Base-by-base conservation (phyloP, 2,888 invertebrate species). In the Andrena marginata region DNA sequence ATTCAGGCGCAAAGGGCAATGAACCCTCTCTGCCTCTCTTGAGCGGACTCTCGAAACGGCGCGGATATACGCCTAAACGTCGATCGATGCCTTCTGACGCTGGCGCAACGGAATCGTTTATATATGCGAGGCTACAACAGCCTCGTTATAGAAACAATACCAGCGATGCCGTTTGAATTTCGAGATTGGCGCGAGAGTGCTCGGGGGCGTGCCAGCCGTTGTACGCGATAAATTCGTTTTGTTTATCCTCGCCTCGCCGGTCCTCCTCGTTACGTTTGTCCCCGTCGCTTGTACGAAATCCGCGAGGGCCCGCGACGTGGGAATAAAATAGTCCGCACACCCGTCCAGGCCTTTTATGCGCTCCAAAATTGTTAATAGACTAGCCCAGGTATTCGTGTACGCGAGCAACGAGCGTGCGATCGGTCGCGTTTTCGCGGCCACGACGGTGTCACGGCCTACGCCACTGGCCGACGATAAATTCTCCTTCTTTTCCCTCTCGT, bases 391-490 rank as follows among this genome's bases (percentile, higher is more conserved):
- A 31, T 20, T 70, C 51, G 70, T 51, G 29, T 51, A 69, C 56
- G 74, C 49, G 48, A 35, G 63, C 60, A 23, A 3, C 10, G 10
- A 54, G 23, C n/a, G 49, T n/a, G 70, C 56, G 77, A 77, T 62
- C 73, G 84, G 60, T 73, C 70, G 73, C 62, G 77, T 60, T 60
- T 60, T 23, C 65, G 56, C 29, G 48, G 73, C 51, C 42, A 65
- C 72, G 29, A 6, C 4, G 23, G 68, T 69, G 77, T 77, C 65
- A 54, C 80, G 16, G 63, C 75, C 76, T 82, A 82, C 85, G 86
- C 85, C 80, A 86, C 59, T 80, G 83, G 72, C 16, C 63, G 63
- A 42, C 75, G 56, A 85, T 86, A 77, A 77, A 86, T 86, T 77
- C 76, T 76, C 70, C 68, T 77, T 77, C 65, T 74, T 74, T 60